phyloP scores from a whole-genome alignment of 2,113 vertebrate species.

The Podilymbus podiceps region DNA sequence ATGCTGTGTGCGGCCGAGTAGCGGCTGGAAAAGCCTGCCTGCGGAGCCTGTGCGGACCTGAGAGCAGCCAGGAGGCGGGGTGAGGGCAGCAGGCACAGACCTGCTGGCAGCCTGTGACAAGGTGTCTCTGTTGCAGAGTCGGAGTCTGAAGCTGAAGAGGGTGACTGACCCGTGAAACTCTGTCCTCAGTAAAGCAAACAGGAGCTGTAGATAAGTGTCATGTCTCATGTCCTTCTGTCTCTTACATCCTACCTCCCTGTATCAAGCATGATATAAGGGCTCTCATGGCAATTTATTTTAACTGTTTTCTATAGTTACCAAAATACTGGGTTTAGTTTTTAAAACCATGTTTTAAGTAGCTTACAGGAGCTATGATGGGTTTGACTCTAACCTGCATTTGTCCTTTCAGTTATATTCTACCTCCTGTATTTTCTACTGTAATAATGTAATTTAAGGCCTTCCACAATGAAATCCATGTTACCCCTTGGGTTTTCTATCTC shows the following conservation, averaged over 20 bases:
- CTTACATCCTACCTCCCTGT: conserved; percentile 84
- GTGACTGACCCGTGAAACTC: conserved; percentile 82
- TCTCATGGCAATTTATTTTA: conserved; percentile 82
- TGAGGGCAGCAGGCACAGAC: too few relatives aligned
- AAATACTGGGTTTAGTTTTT: conserved; percentile 76
- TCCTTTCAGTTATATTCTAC: conserved; percentile 84
- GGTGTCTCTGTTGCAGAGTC: conserved; percentile 83
- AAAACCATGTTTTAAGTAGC: conserved; percentile 77
- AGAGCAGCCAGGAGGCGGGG: too few relatives aligned
- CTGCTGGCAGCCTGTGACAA: background rate
- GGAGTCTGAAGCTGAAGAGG: conserved; percentile 94
- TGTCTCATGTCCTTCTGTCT: conserved; percentile 77
- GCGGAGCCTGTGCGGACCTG: too few relatives aligned
- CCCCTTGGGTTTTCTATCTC: conserved; percentile 78
- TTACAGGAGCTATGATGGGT: conserved; percentile 79
- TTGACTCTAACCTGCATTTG: conserved; percentile 77
- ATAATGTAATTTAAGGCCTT: conserved; percentile 86
- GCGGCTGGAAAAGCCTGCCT: background rate
- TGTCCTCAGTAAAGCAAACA: conserved; percentile 83
- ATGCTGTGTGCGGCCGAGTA: accelerated
- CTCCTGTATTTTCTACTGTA: conserved; percentile 88
- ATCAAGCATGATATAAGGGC: conserved; percentile 85
- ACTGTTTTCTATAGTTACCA: conserved; percentile 74
- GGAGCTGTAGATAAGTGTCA: conserved; percentile 85
- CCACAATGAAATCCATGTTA: conserved; percentile 77